These are phyloP conservation scores for Drosophila tsacasi DNA, from an alignment of 1,140 invertebrate species.

Conservation along the genomic window DNA sequence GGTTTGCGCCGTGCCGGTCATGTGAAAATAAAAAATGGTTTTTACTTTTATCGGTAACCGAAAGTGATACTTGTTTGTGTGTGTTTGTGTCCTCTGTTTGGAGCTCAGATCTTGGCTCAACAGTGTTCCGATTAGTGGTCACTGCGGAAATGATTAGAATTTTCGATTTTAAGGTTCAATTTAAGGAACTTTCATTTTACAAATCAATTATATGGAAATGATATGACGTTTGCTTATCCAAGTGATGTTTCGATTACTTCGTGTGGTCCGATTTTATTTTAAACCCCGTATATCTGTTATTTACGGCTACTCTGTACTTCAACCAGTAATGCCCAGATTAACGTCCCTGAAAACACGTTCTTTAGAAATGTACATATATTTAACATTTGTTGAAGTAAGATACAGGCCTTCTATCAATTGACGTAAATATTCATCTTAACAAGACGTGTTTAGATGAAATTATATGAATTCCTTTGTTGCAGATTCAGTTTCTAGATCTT, in stretches of 20 bases:
- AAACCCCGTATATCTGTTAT: background rate
- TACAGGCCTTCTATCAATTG: background rate
- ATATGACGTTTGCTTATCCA: background rate
- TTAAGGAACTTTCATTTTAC: background rate
- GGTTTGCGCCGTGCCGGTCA: conserved; percentile 77
- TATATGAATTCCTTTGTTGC: background rate
- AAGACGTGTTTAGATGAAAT: no score
- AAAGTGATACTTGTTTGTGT: conserved; percentile 38
- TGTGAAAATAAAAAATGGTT: conserved; percentile 68
- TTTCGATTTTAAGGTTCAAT: background rate
- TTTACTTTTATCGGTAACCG: conserved; percentile 65
- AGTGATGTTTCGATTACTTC: background rate
- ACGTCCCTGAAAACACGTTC: background rate
- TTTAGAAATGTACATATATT: background rate
- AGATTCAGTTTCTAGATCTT: background rate
- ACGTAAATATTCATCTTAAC: background rate
- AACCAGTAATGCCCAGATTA: no score
- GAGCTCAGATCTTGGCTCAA: background rate
- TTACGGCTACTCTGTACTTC: no score
- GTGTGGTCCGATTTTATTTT: background rate
- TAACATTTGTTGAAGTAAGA: background rate
- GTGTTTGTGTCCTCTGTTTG: background rate
- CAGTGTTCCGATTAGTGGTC: no score
- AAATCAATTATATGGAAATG: background rate
- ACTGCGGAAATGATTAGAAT: background rate